Percentiles rank a stretch among this genome's conserved stretches.
phyloP scores from a whole-genome alignment of 2,797 vertebrate genomes.

The Chaenodraco wilsoni region DNA sequence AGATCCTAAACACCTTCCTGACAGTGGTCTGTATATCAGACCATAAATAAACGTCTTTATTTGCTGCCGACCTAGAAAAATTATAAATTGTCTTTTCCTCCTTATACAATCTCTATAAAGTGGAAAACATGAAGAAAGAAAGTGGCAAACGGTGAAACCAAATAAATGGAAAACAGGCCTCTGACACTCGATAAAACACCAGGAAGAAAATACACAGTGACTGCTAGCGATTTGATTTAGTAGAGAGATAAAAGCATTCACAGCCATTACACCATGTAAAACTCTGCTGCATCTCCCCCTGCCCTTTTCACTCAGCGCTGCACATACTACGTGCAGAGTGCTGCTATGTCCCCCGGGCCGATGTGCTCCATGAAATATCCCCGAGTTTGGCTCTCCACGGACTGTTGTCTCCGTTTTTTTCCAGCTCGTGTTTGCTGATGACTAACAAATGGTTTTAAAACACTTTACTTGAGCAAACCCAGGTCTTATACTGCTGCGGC shows the following conservation, averaged over 20 bases:
- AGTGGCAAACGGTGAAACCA: constrained; percentile 37
- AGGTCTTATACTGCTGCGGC: constrained; percentile 1
- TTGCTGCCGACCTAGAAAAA: constrained; percentile 51
- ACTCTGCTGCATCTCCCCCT: constrained; percentile 55
- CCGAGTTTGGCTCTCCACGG: constrained; percentile 41
- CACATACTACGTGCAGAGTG: constrained; percentile 32
- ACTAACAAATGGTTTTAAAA: constrained; percentile 67
- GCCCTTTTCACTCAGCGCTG: constrained; percentile 48
- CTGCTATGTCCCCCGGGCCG: constrained; percentile 22
- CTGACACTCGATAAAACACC: constrained; percentile 42
- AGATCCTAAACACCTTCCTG: constrained; percentile 22
- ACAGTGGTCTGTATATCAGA: constrained; percentile 17
- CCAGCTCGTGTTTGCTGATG: constrained; percentile 53
- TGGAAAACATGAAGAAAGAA: constrained; percentile 27
- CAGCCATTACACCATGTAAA: constrained; percentile 62
- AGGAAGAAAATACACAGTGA: constrained; percentile 5
- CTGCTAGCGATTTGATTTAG: constrained; percentile 63
- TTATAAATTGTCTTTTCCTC: constrained; percentile 26
- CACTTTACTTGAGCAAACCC: constrained; percentile 55
- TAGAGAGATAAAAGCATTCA: constrained; percentile 61
- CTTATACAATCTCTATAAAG: constrained; percentile 48
- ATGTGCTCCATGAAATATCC: constrained; percentile 54
- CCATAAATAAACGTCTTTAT: constrained; percentile 29
- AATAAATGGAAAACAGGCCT: constrained; percentile 56
- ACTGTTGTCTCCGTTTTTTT: constrained; percentile 17